Conservation (phyloP, 2,888 invertebrate species). For the Netelia melanura region DNA sequence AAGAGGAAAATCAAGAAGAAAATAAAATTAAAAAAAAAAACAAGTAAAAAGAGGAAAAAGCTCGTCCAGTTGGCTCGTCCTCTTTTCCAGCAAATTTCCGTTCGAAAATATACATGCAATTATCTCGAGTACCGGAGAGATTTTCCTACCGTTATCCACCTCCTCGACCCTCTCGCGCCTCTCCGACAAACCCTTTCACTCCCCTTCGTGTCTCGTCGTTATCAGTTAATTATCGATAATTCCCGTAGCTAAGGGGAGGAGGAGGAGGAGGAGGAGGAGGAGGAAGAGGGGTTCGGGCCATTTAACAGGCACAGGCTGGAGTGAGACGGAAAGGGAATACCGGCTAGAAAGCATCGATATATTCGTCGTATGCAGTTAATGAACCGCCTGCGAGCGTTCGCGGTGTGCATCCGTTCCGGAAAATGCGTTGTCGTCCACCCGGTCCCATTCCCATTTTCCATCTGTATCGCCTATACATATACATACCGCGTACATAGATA, state of each 20-base stretch:
- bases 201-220: constrained; percentile 41
- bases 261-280: too few species aligned
- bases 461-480: background rate
- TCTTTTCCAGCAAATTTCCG: constrained; percentile 38
- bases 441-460: constrained; percentile 39
- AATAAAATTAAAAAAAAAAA: background rate
- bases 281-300: constrained; percentile 24
- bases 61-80: background rate
- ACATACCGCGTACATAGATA: background rate
- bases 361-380: constrained; percentile 54
- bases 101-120: constrained; percentile 61
- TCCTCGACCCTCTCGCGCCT: background rate
- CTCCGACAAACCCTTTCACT: background rate
- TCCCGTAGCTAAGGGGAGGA: constrained; percentile 43
- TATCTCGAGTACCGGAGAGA: constrained; percentile 50
- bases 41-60: background rate
- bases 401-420: constrained; percentile 67
- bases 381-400: constrained; percentile 66
- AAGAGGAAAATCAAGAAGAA: background rate
- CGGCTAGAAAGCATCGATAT: constrained; percentile 6
- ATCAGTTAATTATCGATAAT: constrained; percentile 69
- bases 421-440: constrained; percentile 61
- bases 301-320: constrained; percentile 21
- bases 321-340: background rate
- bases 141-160: constrained; percentile 36